Base-by-base conservation (phyloP, 64 coral and sea anemone genomes). In the Dendrophyllia cribrosa region DNA sequence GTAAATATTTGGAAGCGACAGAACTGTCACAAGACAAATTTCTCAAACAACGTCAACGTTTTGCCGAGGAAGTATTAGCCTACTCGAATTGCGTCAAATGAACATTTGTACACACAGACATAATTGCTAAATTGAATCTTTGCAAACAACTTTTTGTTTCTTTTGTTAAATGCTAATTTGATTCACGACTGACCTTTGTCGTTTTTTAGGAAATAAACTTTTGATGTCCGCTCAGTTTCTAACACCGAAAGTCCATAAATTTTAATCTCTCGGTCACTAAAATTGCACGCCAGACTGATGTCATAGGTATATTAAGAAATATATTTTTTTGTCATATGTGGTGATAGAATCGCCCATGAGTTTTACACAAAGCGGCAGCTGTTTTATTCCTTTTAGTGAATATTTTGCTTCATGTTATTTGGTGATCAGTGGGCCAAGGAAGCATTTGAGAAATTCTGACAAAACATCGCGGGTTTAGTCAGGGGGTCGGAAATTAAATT, bases 91-190 rank as follows among this genome's bases (percentile, higher is more conserved):
- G 46, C 51, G 51, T 83, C 59, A 66, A 66, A 25, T 83, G 60
- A 83, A 62, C 49, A 66, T 83, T 83, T 83, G 58, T 43, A 65
- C 34, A 61, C 34, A 83, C 15, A 83, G n/a, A 49, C 34, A 83
- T 64, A 83, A 83, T 62, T 50, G 58, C 59, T 83, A 83, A 83
- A 83, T 83, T 83, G 59, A 48, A 63, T 66, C 79, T 83, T 46
- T 83, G 79, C 79, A 83, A 63, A 83, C 59, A 83, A 65, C 17
- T 64, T 46, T 47, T 20, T 9, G 11, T 64, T 64, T 66, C 26
- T 8, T 47, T 83, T 83, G 59, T 83, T 83, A 16, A 55, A 77
- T 5, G 19, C 9, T 77, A 77, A 77, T 77, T 77, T 77, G 50
- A 21, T 55, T 77, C 75, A 21, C 17, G n/a, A 20, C 50, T 53